Percentiles rank a stretch among this genome's conserved stretches.
Evolutionary conservation across 2,797 vertebrate genomes (phyloP).

Genomic region (Tympanoctomys barrerae): DNA sequence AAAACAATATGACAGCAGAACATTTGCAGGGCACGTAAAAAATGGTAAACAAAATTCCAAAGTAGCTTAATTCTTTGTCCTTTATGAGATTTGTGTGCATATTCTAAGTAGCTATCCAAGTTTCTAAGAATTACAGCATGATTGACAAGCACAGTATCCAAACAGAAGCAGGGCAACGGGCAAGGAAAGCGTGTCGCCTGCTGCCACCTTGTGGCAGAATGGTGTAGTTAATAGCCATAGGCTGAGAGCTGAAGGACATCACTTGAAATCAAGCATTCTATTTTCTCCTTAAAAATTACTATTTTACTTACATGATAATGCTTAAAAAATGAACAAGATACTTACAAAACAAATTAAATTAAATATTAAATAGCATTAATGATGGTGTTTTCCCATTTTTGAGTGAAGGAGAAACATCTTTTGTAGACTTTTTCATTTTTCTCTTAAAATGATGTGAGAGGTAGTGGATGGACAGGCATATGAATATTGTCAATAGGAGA

Average conservation of each 20-base stretch:
- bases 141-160: rapidly evolving
- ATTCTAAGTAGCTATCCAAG: background rate
- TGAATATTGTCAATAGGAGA: background rate
- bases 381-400: background rate
- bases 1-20: background rate
- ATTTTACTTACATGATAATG: background rate
- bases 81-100: background rate
- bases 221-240: background rate
- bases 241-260: background rate
- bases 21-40: background rate
- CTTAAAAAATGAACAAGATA: background rate
- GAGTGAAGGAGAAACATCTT: background rate
- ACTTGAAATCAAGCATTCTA: slow-evolving; percentile 21
- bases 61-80: slow-evolving; percentile 16
- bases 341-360: slow-evolving; percentile 16
- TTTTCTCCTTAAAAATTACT: background rate
- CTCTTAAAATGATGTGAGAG: background rate
- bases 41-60: background rate
- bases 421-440: slow-evolving; percentile 1
- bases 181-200: background rate
- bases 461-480: background rate
- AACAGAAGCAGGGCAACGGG: background rate
- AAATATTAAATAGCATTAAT: background rate
- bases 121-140: background rate
- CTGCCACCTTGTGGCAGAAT: slow-evolving; percentile 74